Evolutionary conservation across 1,140 invertebrate genomes (phyloP).

Genomic region (Heterodera schachtii): DNA sequence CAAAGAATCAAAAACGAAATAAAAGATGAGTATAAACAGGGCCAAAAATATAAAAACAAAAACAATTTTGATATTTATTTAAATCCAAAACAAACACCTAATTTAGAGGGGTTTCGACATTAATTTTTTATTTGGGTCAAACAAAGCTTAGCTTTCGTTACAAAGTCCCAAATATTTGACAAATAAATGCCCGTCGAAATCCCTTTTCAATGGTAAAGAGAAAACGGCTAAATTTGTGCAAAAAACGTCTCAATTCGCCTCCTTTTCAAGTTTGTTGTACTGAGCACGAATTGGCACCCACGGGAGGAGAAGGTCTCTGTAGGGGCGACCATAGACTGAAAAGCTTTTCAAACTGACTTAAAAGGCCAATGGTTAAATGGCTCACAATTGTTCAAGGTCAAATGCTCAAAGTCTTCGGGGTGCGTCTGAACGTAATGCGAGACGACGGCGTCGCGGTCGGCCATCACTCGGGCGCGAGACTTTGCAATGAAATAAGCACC

Average conservation of each 20-base stretch:
- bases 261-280: neutral
- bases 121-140: too few relatives aligned
- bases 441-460: constrained; percentile 51
- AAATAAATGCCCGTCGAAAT: too few relatives aligned
- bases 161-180: too few relatives aligned
- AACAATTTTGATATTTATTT: too few relatives aligned
- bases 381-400: constrained; percentile 55
- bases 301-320: constrained; percentile 55
- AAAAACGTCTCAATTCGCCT: too few relatives aligned
- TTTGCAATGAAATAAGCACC: neutral
- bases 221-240: too few relatives aligned
- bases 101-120: too few relatives aligned
- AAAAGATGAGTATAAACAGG: neutral
- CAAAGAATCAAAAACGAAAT: too few relatives aligned
- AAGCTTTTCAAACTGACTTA: neutral
- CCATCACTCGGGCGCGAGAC: neutral
- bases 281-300: constrained; percentile 57
- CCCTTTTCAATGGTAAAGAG: too few relatives aligned
- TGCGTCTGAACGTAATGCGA: constrained; percentile 59
- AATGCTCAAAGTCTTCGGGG: constrained; percentile 59
- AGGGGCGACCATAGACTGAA: constrained; percentile 57
- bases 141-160: too few relatives aligned
- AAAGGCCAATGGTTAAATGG: constrained; percentile 19
- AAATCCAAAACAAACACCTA: too few relatives aligned
- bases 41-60: too few relatives aligned